Conservation (phyloP, 23 tunicate genomes). For the Corella eumyota region DNA sequence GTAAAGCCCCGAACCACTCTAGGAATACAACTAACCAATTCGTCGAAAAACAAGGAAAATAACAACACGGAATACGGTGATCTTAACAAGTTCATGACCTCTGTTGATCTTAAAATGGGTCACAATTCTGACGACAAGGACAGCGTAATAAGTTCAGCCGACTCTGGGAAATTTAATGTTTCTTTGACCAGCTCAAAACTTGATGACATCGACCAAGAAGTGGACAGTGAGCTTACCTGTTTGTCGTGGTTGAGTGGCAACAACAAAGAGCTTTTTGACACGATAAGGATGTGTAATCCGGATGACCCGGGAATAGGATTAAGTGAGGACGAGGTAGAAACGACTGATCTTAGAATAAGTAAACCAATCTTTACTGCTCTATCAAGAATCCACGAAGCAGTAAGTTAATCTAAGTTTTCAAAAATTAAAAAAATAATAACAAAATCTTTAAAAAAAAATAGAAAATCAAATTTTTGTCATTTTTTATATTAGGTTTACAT, state of each 20-base stretch:
- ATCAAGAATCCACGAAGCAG: slow-evolving; percentile 34
- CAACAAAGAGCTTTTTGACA: slow-evolving; percentile 44
- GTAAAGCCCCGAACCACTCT: not conserved
- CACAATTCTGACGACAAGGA: slow-evolving; percentile 1
- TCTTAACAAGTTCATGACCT: slow-evolving; percentile 36
- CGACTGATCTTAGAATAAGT: slow-evolving; percentile 11
- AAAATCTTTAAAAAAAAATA: not conserved
- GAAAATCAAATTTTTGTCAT: no score
- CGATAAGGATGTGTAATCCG: slow-evolving; percentile 74
- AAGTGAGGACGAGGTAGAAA: slow-evolving; percentile 67
- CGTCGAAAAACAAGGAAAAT: not conserved
- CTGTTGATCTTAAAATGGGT: slow-evolving; percentile 11
- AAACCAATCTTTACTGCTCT: slow-evolving; percentile 69
- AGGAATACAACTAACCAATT: not conserved
- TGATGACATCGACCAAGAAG: slow-evolving; percentile 2
- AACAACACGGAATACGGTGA: slow-evolving; percentile 22
- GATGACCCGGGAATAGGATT: slow-evolving; percentile 83
- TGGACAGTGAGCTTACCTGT: slow-evolving; percentile 56
- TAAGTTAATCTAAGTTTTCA: slow-evolving; percentile 10
- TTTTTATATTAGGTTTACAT: no score
- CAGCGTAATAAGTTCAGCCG: not conserved
- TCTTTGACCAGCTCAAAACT: not conserved
- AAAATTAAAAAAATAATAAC: slow-evolving; percentile 1
- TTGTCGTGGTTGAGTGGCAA: slow-evolving; percentile 65
- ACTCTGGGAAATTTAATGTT: not conserved